Base-by-base conservation (phyloP, 2,113 vertebrate species). In the Spheniscus mendiculus region DNA sequence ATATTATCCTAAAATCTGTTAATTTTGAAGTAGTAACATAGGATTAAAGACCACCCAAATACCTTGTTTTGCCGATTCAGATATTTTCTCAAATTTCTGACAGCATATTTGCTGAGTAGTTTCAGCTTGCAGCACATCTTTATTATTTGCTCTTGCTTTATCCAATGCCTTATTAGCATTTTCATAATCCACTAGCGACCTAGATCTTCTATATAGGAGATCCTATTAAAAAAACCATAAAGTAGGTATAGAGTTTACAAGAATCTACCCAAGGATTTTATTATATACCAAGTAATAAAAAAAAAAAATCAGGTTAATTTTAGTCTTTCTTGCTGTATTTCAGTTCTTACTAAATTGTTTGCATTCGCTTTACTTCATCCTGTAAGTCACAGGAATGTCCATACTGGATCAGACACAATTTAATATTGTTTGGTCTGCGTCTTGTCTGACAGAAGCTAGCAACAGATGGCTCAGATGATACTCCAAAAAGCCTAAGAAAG, bases 11-110 rank as follows among this genome's bases (percentile, higher is more conserved):
- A 89, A 87, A 91, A 58, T 42, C 18, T 59, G 25, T 38, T 73
- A 36, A 63, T 89, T 91, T 77, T 85, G 56, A 76, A 80, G 34
- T 20, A 53, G 16, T 53, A 87, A 69, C 5, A 10, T 4, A 78
- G 4, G 8, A 92, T 62, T 47, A 77, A 93, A 93, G 36, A 71
- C 53, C 63, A 79, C 45, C 11, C 11, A 84, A 92, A 89, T 98
- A 99, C 99, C 99, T 99, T 99, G 99, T 98, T 99, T 99, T 92
- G 99, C 99, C 0, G 99, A 99, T 98, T 99, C 99, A 29, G 99
- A 99, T 98, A 99, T 99, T 98, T 99, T 99, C 98, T 99, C 99
- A 98, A 99, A 99, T 98, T 99, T 99, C 98, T 99, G 99, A 98
- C 99, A 99, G 97, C 99, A 99, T 96, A 99, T 97, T 93, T 99